Evolutionary conservation across 2,797 vertebrate genomes (phyloP), one percentile per base, ranked within the genome.

Genomic region (Dallia pectoralis): DNA sequence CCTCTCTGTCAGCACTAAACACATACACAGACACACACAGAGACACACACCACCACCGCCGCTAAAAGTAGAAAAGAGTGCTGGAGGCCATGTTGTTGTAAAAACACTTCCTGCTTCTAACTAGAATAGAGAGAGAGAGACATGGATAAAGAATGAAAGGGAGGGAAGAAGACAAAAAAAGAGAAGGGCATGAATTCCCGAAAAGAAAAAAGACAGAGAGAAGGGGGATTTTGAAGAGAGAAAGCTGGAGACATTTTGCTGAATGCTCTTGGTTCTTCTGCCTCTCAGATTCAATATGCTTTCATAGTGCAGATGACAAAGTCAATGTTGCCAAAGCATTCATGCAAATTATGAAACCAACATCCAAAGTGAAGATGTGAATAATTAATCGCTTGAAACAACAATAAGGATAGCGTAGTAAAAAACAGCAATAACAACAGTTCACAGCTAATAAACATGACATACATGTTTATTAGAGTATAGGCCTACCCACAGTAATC

Each of bases 31-130:
- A 0, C 18, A 49, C 15, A 19, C 48, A 49, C 16, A 51, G 15
- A 4, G 0, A 49, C 48, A 49, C 48, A 49, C 49, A n/a, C 49
- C 18, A 9, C 51, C n/a, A 11, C n/a, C 51, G 22, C 51, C 11
- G 51, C 51, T 56, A n/a, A 56, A 56, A 56, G 19, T 56, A 56
- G 2, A 56, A 66, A n/a, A 32, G 4, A 62, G 27, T 29, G 59
- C 11, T 11, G 27, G 59, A 51, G 59, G 59, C 25, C 27, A 30
- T 62, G 59, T 62, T 27, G 14, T 27, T 12, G 59, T 27, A 62
- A 30, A 62, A 30, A 62, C 22, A 62, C 51, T 56, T 56, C 51
- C 51, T 56, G 51, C 22, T 56, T 56, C n/a, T 56, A 56, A 56
- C 51, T 56, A 56, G 51, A 30, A 22, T 27, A 62, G 59, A 62